Base-by-base conservation (phyloP, 2,888 invertebrate species). In the Clepsis dumicolana region DNA sequence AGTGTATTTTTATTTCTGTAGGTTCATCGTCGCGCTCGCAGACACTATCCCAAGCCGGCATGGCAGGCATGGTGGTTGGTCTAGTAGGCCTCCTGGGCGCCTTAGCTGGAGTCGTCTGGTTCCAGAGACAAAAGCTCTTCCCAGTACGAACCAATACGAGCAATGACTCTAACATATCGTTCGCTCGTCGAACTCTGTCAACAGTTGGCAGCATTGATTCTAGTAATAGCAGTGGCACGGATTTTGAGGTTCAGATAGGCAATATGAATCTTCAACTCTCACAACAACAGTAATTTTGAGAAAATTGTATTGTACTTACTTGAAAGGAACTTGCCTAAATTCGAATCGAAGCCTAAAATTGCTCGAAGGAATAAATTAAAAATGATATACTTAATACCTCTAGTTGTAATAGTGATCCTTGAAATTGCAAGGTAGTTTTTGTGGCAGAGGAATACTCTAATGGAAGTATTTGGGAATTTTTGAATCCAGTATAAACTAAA, bases 51-150 rank as follows among this genome's bases (percentile, higher is more conserved):
- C 81, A 67, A 66, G 91, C 90, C 1, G 83, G 87, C 2, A 81
- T 90, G 18, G 76, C 83, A 8, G 91, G 89, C 0, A 82, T 85
- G 81, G 72, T 79, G 0, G 73, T 82, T 1, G 88, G 88, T 0
- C 18, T 82, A 0, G 64, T 73, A 0, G 70, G 77, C 0, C 54
- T 90, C 5, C 67, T 78, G 0, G 29, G 81, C 0, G 64, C 83
- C 0, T 70, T 92, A 5, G 80, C 72, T 2, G 85, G 81, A 10
- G 73, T 77, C 3, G 32, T 88, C 2, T 75, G 80, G 71, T 83
- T 85, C 72, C 86, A 73, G 64, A 65, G 75, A 4, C 53, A 63
- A 14, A 16, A 52, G 8, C 21, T 68, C 8, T 68, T 68, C 52
- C 57, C 57, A 0, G 12, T 29, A 8, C 10, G 21, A 14, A 29